Evolutionary conservation across 2,797 vertebrate genomes (phyloP).

Genomic region (Mormyrus hasselquistii): DNA sequence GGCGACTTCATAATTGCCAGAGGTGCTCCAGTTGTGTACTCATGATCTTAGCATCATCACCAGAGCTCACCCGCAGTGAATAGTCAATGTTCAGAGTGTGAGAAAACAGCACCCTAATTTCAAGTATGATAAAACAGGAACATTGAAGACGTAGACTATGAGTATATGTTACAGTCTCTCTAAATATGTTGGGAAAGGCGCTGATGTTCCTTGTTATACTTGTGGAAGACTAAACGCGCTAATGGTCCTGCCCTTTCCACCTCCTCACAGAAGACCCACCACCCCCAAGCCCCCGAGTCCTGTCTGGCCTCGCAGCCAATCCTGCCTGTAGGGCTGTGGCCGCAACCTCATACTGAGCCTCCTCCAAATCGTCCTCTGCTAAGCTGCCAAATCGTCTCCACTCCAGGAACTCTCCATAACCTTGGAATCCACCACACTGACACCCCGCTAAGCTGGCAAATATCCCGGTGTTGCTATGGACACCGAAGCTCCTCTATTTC

Average conservation of each 20-base stretch:
- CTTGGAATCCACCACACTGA: neutral
- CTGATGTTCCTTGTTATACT: neutral
- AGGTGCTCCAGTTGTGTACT: neutral
- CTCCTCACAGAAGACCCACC: neutral
- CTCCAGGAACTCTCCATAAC: slow-evolving; percentile 3
- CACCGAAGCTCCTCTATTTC: neutral
- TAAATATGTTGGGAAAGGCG: neutral
- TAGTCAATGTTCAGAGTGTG: neutral
- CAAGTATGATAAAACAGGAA: neutral
- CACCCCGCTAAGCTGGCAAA: neutral
- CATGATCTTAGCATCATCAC: neutral
- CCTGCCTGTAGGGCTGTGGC: neutral
- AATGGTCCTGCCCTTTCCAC: neutral
- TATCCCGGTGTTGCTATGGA: slow-evolving; percentile 1
- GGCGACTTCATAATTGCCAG: neutral
- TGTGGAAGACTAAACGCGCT: neutral
- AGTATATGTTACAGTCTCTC: neutral
- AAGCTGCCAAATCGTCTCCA: slow-evolving; percentile 8
- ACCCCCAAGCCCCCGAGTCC: neutral
- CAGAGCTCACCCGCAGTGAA: neutral
- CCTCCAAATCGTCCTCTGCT: neutral
- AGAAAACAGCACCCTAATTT: neutral
- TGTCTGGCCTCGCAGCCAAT: neutral
- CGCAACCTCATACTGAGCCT: neutral
- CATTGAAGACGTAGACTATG: neutral